Conservation (phyloP, 2,113 vertebrate species). For the Hirundichthys speculiger region DNA sequence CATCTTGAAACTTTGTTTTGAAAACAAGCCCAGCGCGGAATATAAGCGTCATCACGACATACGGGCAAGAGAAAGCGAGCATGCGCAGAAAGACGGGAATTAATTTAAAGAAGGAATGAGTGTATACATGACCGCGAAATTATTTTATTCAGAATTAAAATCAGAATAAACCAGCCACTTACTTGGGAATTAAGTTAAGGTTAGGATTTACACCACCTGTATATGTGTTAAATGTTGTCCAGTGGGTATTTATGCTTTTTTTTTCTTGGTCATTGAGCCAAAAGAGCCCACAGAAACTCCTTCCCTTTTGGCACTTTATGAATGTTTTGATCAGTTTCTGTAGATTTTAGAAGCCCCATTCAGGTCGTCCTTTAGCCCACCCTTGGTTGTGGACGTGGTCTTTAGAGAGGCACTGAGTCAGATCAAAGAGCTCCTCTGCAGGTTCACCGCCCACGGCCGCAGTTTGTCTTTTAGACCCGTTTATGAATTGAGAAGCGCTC, state of each 20-base stretch:
- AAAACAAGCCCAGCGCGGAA: too few species aligned
- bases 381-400: constrained; percentile 17
- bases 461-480: constrained; percentile 50
- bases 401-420: constrained; percentile 46
- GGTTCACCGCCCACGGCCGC: constrained; percentile 53
- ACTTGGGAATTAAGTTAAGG: too few species aligned
- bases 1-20: too few species aligned
- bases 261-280: not conserved
- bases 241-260: not conserved
- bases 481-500: constrained; percentile 58
- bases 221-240: too few species aligned
- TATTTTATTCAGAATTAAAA: too few species aligned
- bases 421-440: constrained; percentile 56
- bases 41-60: too few species aligned
- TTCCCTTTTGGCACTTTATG: not conserved
- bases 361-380: not conserved
- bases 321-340: constrained; percentile 9
- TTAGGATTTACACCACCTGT: too few species aligned
- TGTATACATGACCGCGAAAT: too few species aligned
- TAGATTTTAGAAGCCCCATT: not conserved
- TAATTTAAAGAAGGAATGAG: too few species aligned
- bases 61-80: too few species aligned
- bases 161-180: too few species aligned
- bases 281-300: not conserved
- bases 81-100: too few species aligned